Evolutionary conservation across 2,113 vertebrate genomes (phyloP).

Genomic region (Laticauda colubrina): DNA sequence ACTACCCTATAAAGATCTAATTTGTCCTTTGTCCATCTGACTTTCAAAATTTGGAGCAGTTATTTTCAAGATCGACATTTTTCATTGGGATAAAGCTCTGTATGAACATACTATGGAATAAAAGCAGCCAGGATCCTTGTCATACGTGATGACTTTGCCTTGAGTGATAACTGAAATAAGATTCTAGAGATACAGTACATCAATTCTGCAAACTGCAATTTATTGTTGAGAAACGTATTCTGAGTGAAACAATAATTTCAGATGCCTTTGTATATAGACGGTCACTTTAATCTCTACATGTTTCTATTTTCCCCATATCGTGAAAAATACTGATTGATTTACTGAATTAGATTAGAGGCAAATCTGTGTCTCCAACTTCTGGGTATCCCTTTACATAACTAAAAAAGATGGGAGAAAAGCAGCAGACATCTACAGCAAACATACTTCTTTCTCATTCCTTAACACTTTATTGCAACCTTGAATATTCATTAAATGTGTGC

Average conservation of each 20-base stretch:
- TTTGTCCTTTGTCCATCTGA: constrained; percentile 20
- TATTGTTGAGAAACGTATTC: constrained; percentile 30
- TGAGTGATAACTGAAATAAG: constrained; percentile 46
- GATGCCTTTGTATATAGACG: constrained; percentile 40
- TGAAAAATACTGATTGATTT: constrained; percentile 16
- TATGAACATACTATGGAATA: constrained; percentile 15
- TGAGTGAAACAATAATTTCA: constrained; percentile 30
- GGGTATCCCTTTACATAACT: constrained; percentile 59
- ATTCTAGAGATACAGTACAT: constrained; percentile 41
- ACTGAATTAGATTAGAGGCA: constrained; percentile 58
- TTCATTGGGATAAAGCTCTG: constrained; percentile 3
- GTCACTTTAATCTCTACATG: constrained; percentile 39
- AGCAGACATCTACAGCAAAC: constrained; percentile 36
- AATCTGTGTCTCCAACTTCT: constrained; percentile 74
- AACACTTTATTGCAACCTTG: constrained; percentile 57
- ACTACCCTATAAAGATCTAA: constrained; percentile 4
- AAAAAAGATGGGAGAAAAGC: constrained; percentile 41
- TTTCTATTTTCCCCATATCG: not conserved
- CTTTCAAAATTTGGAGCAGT: not conserved
- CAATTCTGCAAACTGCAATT: constrained; percentile 46
- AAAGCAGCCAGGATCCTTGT: not conserved
- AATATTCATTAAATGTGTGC: constrained; percentile 70
- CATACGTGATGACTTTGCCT: constrained; percentile 55
- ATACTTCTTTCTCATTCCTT: constrained; percentile 32
- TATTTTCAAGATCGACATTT: constrained; percentile 7